phyloP scores from a whole-genome alignment of 1,140 invertebrate species.

The Dendroctonus valens region DNA sequence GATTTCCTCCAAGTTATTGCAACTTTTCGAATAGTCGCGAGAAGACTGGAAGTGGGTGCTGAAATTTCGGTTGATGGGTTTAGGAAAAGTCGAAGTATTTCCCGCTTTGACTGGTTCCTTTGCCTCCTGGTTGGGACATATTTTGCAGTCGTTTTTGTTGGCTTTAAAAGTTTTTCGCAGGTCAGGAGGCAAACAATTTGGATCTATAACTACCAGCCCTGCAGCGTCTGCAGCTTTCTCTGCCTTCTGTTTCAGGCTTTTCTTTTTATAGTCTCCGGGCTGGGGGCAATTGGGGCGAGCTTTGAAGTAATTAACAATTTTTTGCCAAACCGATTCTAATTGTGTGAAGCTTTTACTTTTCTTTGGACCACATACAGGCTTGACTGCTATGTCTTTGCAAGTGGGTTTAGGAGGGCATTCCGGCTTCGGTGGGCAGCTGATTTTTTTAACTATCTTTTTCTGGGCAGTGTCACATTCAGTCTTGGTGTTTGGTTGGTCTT shows the following conservation, averaged over 20 bases:
- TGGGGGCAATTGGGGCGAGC: constrained; percentile 42
- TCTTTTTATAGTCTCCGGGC: constrained; percentile 42
- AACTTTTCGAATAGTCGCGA: constrained; percentile 17
- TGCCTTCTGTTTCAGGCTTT: constrained; percentile 34
- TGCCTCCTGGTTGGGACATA: constrained; percentile 7
- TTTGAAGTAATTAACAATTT: constrained; percentile 42
- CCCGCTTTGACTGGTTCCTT: background rate
- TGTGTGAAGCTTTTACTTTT: constrained; percentile 10
- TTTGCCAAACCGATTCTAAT: constrained; percentile 34
- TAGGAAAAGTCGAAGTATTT: background rate
- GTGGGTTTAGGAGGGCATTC: background rate
- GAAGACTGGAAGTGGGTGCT: constrained; percentile 5
- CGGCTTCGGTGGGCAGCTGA: background rate
- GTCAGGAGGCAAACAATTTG: constrained; percentile 26
- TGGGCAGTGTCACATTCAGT: background rate
- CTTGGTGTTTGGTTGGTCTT: background rate
- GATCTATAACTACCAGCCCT: constrained; percentile 39
- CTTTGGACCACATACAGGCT: background rate
- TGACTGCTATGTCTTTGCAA: background rate
- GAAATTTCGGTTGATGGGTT: constrained; percentile 8
- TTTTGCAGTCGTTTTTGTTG: constrained; percentile 14
- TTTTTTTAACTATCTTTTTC: background rate
- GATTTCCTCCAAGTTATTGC: constrained; percentile 24
- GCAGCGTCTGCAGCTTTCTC: constrained; percentile 40
- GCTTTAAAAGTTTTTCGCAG: constrained; percentile 5